Evolutionary conservation across 2,888 invertebrate genomes (phyloP).

Genomic region (Ethmia dodecea): DNA sequence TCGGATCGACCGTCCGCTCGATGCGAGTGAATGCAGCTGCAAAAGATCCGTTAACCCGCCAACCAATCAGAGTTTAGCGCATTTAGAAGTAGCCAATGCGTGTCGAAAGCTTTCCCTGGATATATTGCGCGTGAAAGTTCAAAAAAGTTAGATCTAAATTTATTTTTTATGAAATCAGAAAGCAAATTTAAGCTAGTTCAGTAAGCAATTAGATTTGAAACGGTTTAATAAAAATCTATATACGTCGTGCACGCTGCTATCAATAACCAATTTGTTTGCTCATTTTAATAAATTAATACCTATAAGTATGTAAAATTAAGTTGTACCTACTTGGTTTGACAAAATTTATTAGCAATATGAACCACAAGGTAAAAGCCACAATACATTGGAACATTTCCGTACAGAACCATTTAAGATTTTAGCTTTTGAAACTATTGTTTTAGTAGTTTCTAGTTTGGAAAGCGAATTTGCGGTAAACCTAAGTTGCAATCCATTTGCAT

Average conservation of each 20-base stretch:
- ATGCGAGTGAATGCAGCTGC: conserved; percentile 57
- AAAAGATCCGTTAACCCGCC: conserved; percentile 35
- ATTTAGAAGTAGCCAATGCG: conserved; percentile 35
- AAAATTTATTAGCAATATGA: too few relatives aligned
- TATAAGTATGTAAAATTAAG: too few relatives aligned
- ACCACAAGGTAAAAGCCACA: too few relatives aligned
- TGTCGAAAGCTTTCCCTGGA: conserved; percentile 20
- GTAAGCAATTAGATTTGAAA: neutral
- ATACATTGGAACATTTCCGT: too few relatives aligned
- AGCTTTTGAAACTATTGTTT: too few relatives aligned
- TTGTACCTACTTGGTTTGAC: too few relatives aligned
- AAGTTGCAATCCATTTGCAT: too few relatives aligned
- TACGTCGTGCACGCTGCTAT: neutral
- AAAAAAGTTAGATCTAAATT: conserved; percentile 34
- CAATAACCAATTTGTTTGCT: too few relatives aligned
- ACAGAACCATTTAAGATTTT: too few relatives aligned
- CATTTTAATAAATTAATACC: too few relatives aligned
- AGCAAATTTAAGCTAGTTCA: neutral
- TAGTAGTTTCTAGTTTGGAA: too few relatives aligned
- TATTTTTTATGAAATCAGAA: neutral
- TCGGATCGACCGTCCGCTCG: conserved; percentile 39
- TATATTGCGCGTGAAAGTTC: conserved; percentile 60
- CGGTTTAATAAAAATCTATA: neutral
- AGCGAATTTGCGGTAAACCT: too few relatives aligned
- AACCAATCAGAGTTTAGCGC: conserved; percentile 39